phyloP scores from a whole-genome alignment of 2,113 vertebrate genomes.

The Pterophyllum scalare region DNA sequence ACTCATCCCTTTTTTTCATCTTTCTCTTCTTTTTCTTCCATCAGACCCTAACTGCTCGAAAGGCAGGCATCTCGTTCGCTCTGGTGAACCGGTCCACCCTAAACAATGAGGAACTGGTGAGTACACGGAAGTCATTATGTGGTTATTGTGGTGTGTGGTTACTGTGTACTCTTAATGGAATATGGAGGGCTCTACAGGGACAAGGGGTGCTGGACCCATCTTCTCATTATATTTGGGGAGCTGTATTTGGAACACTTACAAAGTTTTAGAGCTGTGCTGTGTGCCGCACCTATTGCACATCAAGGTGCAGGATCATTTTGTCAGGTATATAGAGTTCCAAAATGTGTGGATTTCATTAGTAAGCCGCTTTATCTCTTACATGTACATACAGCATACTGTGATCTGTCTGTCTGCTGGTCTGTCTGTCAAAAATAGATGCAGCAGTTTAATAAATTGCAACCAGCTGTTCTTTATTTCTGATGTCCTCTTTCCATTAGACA shows the following conservation, averaged over 20 bases:
- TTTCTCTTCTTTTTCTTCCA: conserved; percentile 6
- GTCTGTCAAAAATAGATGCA: neutral
- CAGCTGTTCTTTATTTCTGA: conserved; percentile 3
- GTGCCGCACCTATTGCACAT: conserved; percentile 16
- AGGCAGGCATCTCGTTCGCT: conserved; percentile 96
- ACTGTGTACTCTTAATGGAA: conserved; percentile 9
- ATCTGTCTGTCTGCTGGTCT: conserved; percentile 18
- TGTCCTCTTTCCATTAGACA: neutral
- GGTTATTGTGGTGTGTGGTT: conserved; percentile 2
- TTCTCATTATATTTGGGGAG: conserved; percentile 22
- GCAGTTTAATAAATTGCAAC: conserved; percentile 14
- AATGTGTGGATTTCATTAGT: conserved; percentile 31
- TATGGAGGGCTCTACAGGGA: neutral
- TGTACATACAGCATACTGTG: conserved; percentile 14
- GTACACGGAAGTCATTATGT: conserved; percentile 66
- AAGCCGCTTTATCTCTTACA: neutral
- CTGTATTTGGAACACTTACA: neutral
- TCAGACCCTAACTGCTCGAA: conserved; percentile 96
- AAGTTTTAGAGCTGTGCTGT: conserved; percentile 32
- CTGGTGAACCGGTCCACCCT: conserved; percentile 93
- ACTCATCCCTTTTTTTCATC: conserved; percentile 1
- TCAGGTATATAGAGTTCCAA: conserved; percentile 9
- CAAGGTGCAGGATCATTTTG: neutral
- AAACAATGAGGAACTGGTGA: conserved; percentile 96
- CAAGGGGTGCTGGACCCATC: neutral